phyloP scores from a whole-genome alignment of 30 jellyfish, hydroid and myxozoan genomes.

The Mastigias papua region DNA sequence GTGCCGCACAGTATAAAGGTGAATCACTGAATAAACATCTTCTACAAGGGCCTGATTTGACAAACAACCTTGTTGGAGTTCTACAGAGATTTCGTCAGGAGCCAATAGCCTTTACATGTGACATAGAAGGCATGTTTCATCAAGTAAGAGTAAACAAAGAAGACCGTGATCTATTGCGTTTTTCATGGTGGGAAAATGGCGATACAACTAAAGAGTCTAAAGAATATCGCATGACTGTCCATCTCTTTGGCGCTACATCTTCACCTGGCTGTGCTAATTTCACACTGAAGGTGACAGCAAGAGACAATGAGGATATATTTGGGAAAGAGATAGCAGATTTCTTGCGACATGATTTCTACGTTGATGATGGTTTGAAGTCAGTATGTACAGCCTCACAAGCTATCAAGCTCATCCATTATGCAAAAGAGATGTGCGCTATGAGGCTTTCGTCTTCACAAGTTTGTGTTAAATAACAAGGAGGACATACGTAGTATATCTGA shows the following conservation, averaged over 20 bases:
- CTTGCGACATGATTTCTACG: slow-evolving; percentile 48
- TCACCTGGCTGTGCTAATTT: slow-evolving; percentile 68
- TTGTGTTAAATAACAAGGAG: slow-evolving; percentile 2
- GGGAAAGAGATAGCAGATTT: slow-evolving; percentile 4
- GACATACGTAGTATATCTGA: slow-evolving; percentile 50
- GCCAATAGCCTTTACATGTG: slow-evolving; percentile 65
- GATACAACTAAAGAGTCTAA: slow-evolving; percentile 7
- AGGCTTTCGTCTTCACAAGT: slow-evolving; percentile 56
- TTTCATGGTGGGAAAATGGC: slow-evolving; percentile 64
- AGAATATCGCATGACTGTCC: slow-evolving; percentile 63
- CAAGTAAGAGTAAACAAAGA: slow-evolving; percentile 66
- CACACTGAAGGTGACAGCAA: slow-evolving; percentile 58
- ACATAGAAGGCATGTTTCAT: slow-evolving; percentile 79
- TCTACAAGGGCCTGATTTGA: slow-evolving; percentile 79
- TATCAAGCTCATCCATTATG: neutral
- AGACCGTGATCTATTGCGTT: slow-evolving; percentile 39
- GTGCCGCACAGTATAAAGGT: slow-evolving; percentile 59
- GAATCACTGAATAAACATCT: slow-evolving; percentile 60
- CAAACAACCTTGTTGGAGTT: slow-evolving; percentile 40
- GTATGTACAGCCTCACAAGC: slow-evolving; percentile 15
- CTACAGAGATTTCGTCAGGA: slow-evolving; percentile 79
- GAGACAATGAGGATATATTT: slow-evolving; percentile 29
- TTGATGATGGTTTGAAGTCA: slow-evolving; percentile 60
- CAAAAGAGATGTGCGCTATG: slow-evolving; percentile 14
- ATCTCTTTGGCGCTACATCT: slow-evolving; percentile 53